These are phyloP conservation scores for Elaphurus davidianus DNA, from an alignment of 2,113 vertebrate genomes.

Conservation along the genomic window DNA sequence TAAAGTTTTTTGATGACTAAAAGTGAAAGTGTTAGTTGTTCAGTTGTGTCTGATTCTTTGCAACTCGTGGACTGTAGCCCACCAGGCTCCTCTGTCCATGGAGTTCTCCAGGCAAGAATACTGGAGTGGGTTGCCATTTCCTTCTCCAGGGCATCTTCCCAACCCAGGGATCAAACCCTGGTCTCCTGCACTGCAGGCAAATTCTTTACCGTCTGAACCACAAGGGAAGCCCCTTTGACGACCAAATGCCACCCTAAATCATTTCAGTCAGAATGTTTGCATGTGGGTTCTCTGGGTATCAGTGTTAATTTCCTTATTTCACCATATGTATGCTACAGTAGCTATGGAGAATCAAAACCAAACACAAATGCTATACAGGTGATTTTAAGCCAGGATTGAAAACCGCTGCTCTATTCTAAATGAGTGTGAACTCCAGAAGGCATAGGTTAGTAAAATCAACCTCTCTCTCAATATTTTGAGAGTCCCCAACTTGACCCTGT, in stretches of 20 bases:
- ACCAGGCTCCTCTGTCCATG: not conserved
- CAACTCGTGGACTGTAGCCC: not conserved
- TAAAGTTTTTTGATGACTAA: not conserved
- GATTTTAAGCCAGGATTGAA: not conserved
- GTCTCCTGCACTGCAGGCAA: not conserved
- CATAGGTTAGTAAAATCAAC: constrained; percentile 2
- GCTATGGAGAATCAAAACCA: not conserved
- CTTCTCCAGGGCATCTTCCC: not conserved
- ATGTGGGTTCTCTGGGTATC: not conserved
- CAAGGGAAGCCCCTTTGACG: not conserved
- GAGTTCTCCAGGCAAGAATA: not conserved
- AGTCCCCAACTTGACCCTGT: constrained; percentile 13
- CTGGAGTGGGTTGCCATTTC: not conserved
- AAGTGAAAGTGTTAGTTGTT: not conserved
- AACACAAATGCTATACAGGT: not conserved
- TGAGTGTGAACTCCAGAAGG: not conserved
- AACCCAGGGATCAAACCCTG: not conserved
- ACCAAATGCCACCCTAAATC: not conserved
- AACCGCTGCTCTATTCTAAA: not conserved
- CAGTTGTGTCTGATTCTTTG: not conserved
- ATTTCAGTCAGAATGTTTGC: not conserved
- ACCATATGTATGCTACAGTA: not conserved
- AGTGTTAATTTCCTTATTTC: not conserved
- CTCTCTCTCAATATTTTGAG: not conserved
- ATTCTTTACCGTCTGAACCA: not conserved